Conservation (phyloP, 1,140 invertebrate species). For the Periplaneta americana region DNA sequence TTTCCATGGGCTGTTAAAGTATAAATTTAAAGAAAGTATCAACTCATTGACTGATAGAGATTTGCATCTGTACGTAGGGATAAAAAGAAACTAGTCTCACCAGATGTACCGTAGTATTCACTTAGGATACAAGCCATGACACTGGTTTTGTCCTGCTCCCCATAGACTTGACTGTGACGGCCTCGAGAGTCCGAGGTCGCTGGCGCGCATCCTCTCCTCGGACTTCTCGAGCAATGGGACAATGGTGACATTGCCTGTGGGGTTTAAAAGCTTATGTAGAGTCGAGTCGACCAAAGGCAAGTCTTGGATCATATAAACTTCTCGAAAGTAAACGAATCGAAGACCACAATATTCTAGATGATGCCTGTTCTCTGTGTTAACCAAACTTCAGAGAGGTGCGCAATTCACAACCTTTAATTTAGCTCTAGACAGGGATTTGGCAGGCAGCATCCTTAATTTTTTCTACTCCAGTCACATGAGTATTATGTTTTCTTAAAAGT, state of each 20-base stretch:
- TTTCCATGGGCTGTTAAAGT: slow-evolving; percentile 29
- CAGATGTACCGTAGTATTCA: slow-evolving; percentile 24
- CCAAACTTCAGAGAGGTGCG: background rate
- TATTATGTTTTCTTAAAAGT: slow-evolving; percentile 19
- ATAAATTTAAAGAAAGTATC: slow-evolving; percentile 22
- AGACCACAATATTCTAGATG: background rate
- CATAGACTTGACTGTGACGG: slow-evolving; percentile 5
- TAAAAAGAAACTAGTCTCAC: slow-evolving; percentile 23
- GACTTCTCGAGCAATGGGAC: background rate
- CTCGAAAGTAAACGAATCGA: slow-evolving; percentile 3
- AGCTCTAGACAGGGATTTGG: slow-evolving; percentile 10
- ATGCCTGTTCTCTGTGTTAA: slow-evolving; percentile 3
- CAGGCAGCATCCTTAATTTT: slow-evolving; percentile 14
- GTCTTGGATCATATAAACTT: slow-evolving; percentile 4
- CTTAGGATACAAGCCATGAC: slow-evolving; percentile 17
- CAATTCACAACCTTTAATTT: slow-evolving; percentile 12
- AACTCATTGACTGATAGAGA: slow-evolving; percentile 25
- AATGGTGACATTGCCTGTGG: background rate
- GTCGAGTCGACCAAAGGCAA: slow-evolving; percentile 7
- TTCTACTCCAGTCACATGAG: slow-evolving; percentile 15
- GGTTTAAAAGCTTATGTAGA: slow-evolving; percentile 10
- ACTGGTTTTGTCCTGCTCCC: slow-evolving; percentile 15
- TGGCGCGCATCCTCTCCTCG: background rate
- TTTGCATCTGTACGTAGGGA: slow-evolving; percentile 21
- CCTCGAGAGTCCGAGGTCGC: background rate